Conservation (phyloP, 2,797 vertebrate species). For the Jordanella pulchra region DNA sequence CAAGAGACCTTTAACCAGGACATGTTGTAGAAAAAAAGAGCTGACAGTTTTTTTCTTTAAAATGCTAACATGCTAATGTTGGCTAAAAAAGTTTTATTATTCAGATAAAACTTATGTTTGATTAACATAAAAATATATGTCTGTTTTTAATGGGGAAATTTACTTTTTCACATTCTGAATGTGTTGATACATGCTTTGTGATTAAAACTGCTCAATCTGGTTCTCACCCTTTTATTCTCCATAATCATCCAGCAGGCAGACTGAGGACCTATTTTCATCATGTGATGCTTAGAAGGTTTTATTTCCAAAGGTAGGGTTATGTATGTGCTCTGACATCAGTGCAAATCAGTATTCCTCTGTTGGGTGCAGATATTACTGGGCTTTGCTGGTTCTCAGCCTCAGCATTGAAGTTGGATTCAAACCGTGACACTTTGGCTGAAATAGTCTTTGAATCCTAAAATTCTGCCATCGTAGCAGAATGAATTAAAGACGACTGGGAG, state of each 20-base stretch:
- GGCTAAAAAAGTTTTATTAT: too few relatives aligned
- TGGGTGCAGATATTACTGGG: slow-evolving; percentile 17
- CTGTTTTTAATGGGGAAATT: too few relatives aligned
- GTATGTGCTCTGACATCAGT: neutral
- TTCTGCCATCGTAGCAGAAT: slow-evolving; percentile 43
- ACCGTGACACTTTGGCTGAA: slow-evolving; percentile 23
- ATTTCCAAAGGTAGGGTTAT: neutral
- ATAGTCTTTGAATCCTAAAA: slow-evolving; percentile 6
- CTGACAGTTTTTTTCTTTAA: too few relatives aligned
- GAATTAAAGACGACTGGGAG: slow-evolving; percentile 27
- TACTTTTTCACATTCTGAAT: neutral
- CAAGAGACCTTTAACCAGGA: too few relatives aligned
- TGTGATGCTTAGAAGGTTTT: neutral
- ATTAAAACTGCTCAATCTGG: neutral
- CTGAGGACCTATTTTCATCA: neutral
- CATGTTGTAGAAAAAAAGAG: too few relatives aligned
- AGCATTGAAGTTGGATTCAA: slow-evolving; percentile 39
- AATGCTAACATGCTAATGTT: too few relatives aligned
- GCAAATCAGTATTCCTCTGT: slow-evolving; percentile 14
- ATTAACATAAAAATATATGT: too few relatives aligned
- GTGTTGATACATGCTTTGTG: neutral
- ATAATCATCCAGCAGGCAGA: neutral
- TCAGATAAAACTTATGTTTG: too few relatives aligned
- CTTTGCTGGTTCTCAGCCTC: slow-evolving; percentile 19
- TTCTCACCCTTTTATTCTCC: neutral